Base-by-base conservation (phyloP, 1,140 invertebrate species). In the Lamellibrachia luymesi region DNA sequence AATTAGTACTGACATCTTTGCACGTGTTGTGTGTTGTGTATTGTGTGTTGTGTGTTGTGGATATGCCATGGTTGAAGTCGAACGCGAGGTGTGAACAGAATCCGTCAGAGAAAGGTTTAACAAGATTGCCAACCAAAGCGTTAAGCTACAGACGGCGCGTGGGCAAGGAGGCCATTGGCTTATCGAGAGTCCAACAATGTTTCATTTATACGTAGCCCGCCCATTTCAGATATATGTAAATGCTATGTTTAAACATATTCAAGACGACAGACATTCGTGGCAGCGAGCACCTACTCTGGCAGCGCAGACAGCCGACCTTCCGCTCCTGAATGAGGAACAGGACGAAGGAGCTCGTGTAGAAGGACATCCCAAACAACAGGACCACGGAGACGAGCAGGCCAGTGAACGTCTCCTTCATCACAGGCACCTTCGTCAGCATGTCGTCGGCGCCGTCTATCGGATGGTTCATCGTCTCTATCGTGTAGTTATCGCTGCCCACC, bases 331-430 rank as follows among this genome's bases (percentile, higher is more conserved):
- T 95, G 49, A 96, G 91, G 93, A 96, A 96, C 25, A 96, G 92
- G 49, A 95, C 94, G 93, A 96, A 96, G 80, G 95, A 95, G 49
- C 94, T 94, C 10, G 95, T 94, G n/a, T 96, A 94, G 90, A 96
- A 96, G 6, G 95, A 94, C 94, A 96, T 95, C 7, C 96, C 96
- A 94, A 96, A 96, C 27, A 92, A 22, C n/a, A 51, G 51, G 91
- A 50, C 51, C 51, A 52, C 51, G 50, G 93, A 91, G 8, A 93
- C 51, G 50, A 93, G 91, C 49, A 91, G 52, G 93, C 51, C 90
- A 25, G 94, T 17, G 64, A 80, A 80, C 64, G 7, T 80, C 64
- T 80, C 64, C 64, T 80, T 80, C 64, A 80, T 80, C 64, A 80
- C 64, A 10, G 64, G 64, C 64, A 80, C 64, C 64, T 6, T 80